phyloP scores from a whole-genome alignment of 2,113 vertebrate species.

The Zosterops lateralis region DNA sequence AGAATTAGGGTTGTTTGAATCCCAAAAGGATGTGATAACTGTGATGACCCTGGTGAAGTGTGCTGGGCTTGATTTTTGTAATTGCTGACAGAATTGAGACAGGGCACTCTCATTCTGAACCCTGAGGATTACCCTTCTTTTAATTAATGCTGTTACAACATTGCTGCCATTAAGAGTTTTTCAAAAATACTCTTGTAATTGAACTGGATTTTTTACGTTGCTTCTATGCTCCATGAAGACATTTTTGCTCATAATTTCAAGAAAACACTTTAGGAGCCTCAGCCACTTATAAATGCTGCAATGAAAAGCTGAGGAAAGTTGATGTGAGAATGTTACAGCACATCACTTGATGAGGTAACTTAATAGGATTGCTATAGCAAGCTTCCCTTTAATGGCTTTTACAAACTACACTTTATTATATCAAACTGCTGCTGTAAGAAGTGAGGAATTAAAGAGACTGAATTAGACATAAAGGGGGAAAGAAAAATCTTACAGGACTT shows the following conservation, averaged over 20 bases:
- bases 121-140: background rate
- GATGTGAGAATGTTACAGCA: background rate
- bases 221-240: background rate
- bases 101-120: background rate
- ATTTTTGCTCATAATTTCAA: background rate
- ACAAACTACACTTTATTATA: slow-evolving; percentile 22
- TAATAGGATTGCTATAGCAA: slow-evolving; percentile 31
- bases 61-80: background rate
- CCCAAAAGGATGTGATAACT: background rate
- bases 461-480: background rate
- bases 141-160: background rate
- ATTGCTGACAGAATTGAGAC: background rate
- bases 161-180: background rate
- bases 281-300: background rate
- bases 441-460: slow-evolving; percentile 3
- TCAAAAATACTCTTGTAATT: background rate
- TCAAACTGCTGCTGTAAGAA: slow-evolving; percentile 32
- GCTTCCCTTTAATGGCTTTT: slow-evolving; percentile 14
- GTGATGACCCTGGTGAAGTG: background rate
- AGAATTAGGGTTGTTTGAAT: background rate
- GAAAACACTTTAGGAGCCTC: background rate
- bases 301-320: background rate
- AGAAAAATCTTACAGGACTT: background rate
- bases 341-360: slow-evolving; percentile 35
- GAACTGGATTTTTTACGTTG: background rate